Percentiles rank a stretch among this genome's conserved stretches.
Evolutionary conservation across 2,113 vertebrate species (phyloP).

Genomic region (Protobothrops mucrosquamatus): DNA sequence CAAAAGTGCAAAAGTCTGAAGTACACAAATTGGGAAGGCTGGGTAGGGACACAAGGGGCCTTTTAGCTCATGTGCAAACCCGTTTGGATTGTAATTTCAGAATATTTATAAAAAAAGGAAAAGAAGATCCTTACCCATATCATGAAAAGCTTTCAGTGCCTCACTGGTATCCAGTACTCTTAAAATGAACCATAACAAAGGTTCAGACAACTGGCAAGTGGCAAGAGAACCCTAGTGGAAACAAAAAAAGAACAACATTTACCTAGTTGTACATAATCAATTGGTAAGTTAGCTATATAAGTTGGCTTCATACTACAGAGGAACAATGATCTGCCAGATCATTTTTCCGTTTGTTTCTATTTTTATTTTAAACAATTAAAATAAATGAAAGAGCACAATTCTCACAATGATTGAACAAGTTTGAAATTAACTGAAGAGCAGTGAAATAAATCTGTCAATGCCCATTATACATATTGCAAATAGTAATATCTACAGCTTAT

Average conservation of each 20-base stretch:
- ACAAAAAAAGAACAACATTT: background rate
- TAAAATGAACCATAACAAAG: constrained; percentile 96
- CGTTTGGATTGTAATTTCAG: background rate
- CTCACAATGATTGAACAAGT: background rate
- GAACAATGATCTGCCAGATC: background rate
- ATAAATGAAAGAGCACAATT: background rate
- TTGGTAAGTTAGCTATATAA: background rate
- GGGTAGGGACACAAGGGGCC: background rate
- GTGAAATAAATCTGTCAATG: background rate
- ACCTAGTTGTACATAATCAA: background rate
- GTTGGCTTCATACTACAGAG: background rate
- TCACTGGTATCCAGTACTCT: constrained; percentile 96
- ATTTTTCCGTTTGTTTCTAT: background rate
- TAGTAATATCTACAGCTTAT: background rate
- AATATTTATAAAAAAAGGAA: constrained; percentile 7
- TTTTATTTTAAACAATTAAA: background rate
- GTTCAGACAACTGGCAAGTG: constrained; percentile 97
- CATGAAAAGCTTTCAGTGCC: constrained; percentile 95
- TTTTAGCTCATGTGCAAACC: background rate
- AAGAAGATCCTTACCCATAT: constrained; percentile 86
- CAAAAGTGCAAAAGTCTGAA: background rate
- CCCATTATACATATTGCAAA: background rate
- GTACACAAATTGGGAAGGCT: background rate
- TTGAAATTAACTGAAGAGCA: background rate
- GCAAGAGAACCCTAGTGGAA: constrained; percentile 89